Base-by-base conservation (phyloP, 2,888 invertebrate species). In the Hydroisotoma schaefferi region DNA sequence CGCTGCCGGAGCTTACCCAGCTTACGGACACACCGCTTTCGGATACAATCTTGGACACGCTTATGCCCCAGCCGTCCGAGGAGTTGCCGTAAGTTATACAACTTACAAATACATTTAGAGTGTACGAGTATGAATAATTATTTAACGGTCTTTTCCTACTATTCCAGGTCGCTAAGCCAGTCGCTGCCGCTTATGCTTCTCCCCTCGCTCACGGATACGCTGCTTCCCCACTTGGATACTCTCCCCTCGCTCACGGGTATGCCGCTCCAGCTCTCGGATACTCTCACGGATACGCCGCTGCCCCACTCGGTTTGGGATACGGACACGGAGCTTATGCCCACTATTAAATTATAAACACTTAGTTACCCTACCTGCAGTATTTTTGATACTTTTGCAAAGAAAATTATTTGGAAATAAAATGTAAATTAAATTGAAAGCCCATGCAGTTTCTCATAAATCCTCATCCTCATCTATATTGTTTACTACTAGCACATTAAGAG, bases 291-390 rank as follows among this genome's bases (percentile, higher is more conserved):
- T 47, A 49, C 26, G 56, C 55, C 27, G 43, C 44, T 5, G 37
- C 48, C 15, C 38, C 57, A 25, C 25, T 23, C 6, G 51, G 29
- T 6, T 29, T 28, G 18, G 15, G 18, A 26, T 33, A 22, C 33
- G 55, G 56, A 29, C 23, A 29, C 37, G 47, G 25, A 6, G 49
- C 29, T 26, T 20, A 20, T 5, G 26, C 44, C 55, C 49, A 49
- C 49, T 49, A 49, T 49, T 49, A 49, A 49, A 49, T 49, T 49
- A 49, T 49, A 25, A 15, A 6, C 18, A 33, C n/a, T n/a, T n/a
- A n/a, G n/a, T n/a, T n/a, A n/a, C n/a, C n/a, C n/a, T n/a, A n/a
- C n/a, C n/a, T n/a, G n/a, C n/a, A n/a, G n/a, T n/a, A n/a, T n/a
- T n/a, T n/a, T n/a, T n/a, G n/a, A n/a, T n/a, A n/a, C n/a, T n/a